These are phyloP conservation scores for Hemiscyllium ocellatum DNA, from an alignment of 2,113 vertebrate genomes.

Conservation along the genomic window DNA sequence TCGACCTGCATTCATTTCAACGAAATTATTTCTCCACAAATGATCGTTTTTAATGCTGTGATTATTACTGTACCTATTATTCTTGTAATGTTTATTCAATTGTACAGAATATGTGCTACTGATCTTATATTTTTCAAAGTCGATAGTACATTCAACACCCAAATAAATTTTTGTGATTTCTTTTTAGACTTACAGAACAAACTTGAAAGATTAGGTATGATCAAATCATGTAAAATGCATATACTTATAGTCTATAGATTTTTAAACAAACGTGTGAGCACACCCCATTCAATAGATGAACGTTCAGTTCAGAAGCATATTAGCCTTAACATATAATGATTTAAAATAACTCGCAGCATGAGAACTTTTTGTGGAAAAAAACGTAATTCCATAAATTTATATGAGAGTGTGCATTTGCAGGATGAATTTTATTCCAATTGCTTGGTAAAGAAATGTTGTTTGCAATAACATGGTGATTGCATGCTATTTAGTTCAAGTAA, in stretches of 20 bases:
- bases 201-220: not conserved
- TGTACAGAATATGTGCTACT: not conserved
- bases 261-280: no score
- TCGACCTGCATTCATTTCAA: not conserved
- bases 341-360: not conserved
- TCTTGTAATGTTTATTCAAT: not conserved
- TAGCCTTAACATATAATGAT: not conserved
- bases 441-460: not conserved
- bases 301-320: not conserved
- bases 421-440: not conserved
- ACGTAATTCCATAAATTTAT: not conserved
- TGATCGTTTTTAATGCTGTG: not conserved
- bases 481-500: not conserved
- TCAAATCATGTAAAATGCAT: no score
- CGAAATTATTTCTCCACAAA: not conserved
- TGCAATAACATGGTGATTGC: not conserved
- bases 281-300: not conserved
- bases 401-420: not conserved
- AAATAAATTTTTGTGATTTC: not conserved
- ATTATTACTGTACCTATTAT: not conserved
- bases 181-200: not conserved
- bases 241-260: not conserved
- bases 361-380: not conserved
- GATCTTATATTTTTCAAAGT: not conserved
- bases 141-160: no score